These are phyloP conservation scores for Mechanitis messenoides DNA, from an alignment of 2,888 invertebrate species.

Conservation along the genomic window DNA sequence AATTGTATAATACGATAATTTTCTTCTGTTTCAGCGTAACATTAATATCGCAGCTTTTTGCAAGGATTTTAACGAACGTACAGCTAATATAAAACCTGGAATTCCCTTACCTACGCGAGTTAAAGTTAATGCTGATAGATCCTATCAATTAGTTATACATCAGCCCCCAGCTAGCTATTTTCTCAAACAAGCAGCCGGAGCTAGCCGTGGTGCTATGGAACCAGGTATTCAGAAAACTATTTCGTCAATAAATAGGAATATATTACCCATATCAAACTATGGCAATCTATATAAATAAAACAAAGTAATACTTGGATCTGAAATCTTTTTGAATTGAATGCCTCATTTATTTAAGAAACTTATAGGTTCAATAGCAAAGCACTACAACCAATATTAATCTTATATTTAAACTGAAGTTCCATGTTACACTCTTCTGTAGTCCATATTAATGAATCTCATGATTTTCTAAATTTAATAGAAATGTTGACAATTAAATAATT, in stretches of 20 bases:
- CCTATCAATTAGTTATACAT: slow-evolving; percentile 87
- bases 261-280: too few species aligned
- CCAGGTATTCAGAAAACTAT: slow-evolving; percentile 44
- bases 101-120: slow-evolving; percentile 91
- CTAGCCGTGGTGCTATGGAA: slow-evolving; percentile 86
- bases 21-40: slow-evolving; percentile 82
- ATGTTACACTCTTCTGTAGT: too few species aligned
- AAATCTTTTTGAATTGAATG: too few species aligned
- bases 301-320: too few species aligned
- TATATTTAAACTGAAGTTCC: too few species aligned
- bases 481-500: not conserved
- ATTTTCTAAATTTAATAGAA: too few species aligned
- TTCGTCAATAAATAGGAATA: not conserved
- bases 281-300: not conserved
- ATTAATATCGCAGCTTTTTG: slow-evolving; percentile 97
- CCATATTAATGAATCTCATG: too few species aligned
- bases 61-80: slow-evolving; percentile 97
- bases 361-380: too few species aligned
- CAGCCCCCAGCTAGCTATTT: slow-evolving; percentile 93
- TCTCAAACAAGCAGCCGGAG: slow-evolving; percentile 96
- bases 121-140: slow-evolving; percentile 89
- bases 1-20: not conserved
- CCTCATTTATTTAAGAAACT: too few species aligned
- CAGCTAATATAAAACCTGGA: slow-evolving; percentile 91
- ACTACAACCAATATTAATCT: too few species aligned